Evolutionary conservation across 2,113 vertebrate species (phyloP), one percentile per base, ranked within the genome.

Genomic region (Cyprinus carpio): DNA sequence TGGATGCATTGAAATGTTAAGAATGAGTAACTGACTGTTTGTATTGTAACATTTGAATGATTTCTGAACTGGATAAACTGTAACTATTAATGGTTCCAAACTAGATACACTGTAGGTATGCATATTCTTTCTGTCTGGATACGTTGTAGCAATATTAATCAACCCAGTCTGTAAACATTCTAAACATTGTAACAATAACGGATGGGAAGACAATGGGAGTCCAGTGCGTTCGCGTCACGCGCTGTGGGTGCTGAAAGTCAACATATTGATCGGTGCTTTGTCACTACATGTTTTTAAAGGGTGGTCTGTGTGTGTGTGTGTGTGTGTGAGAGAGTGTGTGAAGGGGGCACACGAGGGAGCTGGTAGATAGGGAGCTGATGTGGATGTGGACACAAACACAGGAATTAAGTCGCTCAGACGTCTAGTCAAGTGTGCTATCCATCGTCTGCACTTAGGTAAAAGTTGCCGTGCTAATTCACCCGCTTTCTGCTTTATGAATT

Each of bases 231-330:
- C 85, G 75, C 65, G 75, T 72, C 18, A 58, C 40, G 60, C 51
- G 58, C 75, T 34, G 18, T 25, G n/a, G 69, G 20, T 20, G 87
- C 86, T 67, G 88, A 86, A 88, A 90, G 92, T 90, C 85, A 91
- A 87, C 89, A 89, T 92, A 92, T 93, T 90, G 91, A 92, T 93
- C 91, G 90, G 87, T 77, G 91, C 90, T 90, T 93, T 92, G 92
- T 93, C 90, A 88, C 88, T 91, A 89, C 90, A 90, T 86, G 88
- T 91, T 88, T 87, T 81, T 72, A 75, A 78, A 89, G 85, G 77
- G 89, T 77, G 56, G 27, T 56, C 56, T 67, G 23, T 69, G 82
- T 20, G 11, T 43, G 40, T 46, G 10, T 43, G 40, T 43, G 9
- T 2, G 3, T 3, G 9, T 9, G 40, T 34, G 69, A 18, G 31